Conservation (phyloP, 1,140 invertebrate genomes). For the Hycleus phaleratus region DNA sequence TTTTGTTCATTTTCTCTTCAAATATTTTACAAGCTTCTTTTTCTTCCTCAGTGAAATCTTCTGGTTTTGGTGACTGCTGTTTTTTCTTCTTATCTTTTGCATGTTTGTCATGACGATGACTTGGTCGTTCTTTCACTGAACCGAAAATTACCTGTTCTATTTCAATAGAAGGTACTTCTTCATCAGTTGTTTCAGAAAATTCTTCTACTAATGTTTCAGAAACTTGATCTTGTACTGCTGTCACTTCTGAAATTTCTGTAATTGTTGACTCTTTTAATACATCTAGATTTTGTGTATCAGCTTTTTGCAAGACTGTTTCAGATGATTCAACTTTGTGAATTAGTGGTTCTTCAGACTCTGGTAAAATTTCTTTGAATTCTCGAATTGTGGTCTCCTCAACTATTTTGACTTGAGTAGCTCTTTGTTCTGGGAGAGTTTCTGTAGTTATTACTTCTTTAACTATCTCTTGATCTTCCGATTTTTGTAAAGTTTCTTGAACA, state of each 20-base stretch:
- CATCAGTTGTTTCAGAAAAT: too few relatives aligned
- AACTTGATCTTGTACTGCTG: not conserved
- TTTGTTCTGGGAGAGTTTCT: conserved; percentile 4
- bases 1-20: conserved; percentile 19
- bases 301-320: not conserved
- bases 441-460: not conserved
- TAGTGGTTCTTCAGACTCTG: too few relatives aligned
- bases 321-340: not conserved
- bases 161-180: conserved; percentile 11
- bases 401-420: not conserved
- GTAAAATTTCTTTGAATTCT: too few relatives aligned
- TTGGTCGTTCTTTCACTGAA: conserved; percentile 38
- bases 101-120: not conserved
- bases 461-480: not conserved
- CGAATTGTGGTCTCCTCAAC: too few relatives aligned
- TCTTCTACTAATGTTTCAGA: conserved; percentile 1
- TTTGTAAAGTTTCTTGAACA: not conserved
- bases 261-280: not conserved
- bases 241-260: too few relatives aligned
- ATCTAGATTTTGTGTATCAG: not conserved
- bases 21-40: conserved; percentile 12
- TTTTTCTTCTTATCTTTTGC: conserved; percentile 12
- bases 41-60: conserved; percentile 9
- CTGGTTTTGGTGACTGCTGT: conserved; percentile 4
- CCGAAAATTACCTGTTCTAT: conserved; percentile 39